phyloP scores from a whole-genome alignment of 2,113 vertebrate genomes.

The Cephalopterus ornatus region DNA sequence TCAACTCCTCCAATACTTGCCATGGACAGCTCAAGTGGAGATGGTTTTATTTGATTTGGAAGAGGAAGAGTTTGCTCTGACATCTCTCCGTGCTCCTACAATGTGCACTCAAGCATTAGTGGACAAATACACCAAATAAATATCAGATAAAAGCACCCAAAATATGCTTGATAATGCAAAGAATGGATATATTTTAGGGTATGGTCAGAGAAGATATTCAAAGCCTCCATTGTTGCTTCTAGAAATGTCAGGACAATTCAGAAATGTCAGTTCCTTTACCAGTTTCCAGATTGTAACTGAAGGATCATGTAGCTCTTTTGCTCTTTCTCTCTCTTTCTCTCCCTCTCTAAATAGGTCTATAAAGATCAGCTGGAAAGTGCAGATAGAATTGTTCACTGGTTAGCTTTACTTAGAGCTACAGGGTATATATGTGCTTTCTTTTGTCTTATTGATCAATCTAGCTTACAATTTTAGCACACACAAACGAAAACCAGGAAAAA shows the following conservation, averaged over 20 bases:
- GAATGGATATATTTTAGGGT: constrained; percentile 1
- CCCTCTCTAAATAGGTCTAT: constrained; percentile 44
- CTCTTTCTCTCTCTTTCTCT: constrained; percentile 23
- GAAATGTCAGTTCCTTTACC: constrained; percentile 48
- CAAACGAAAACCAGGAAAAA: constrained; percentile 72
- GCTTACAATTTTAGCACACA: constrained; percentile 81
- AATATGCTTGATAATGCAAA: not conserved
- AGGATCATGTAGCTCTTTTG: constrained; percentile 45
- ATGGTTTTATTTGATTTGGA: not conserved
- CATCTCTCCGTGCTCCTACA: not conserved
- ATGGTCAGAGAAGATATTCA: constrained; percentile 28
- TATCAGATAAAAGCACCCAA: constrained; percentile 30
- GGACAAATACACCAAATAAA: constrained; percentile 21
- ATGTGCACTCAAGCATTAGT: not conserved
- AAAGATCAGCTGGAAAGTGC: constrained; percentile 59
- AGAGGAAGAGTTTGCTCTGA: not conserved
- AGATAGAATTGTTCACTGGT: constrained; percentile 48
- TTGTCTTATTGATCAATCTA: constrained; percentile 62
- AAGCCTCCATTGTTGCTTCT: constrained; percentile 18
- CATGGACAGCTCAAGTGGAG: not conserved
- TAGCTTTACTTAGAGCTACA: constrained; percentile 61
- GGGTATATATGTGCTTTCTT: constrained; percentile 59
- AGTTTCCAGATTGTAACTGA: constrained; percentile 36
- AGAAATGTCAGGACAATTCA: constrained; percentile 48
- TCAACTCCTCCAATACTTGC: not conserved